Conservation (phyloP, 1,140 invertebrate species). For the Atta cephalotes region DNA sequence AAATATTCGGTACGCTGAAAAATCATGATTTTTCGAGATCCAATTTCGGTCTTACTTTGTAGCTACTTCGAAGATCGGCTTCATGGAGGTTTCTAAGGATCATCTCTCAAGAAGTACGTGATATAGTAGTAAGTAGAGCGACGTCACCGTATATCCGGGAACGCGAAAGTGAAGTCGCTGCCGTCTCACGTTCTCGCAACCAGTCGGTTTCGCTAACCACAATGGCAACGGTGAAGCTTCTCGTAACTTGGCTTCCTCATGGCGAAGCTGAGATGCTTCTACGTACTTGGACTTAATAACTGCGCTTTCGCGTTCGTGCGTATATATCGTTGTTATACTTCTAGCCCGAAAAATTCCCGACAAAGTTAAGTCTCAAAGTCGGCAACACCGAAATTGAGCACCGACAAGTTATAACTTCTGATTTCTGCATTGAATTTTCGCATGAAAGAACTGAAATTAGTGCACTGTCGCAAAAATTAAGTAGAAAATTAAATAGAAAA, state of each 20-base stretch:
- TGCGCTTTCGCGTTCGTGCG: slow-evolving; percentile 38
- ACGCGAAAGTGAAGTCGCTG: slow-evolving; percentile 30
- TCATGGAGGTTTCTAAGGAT: slow-evolving; percentile 53
- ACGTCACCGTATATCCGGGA: slow-evolving; percentile 66
- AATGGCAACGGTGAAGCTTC: slow-evolving; percentile 26
- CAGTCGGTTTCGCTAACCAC: slow-evolving; percentile 50
- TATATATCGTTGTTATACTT: slow-evolving; percentile 15
- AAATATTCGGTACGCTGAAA: slow-evolving; percentile 1
- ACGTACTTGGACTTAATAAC: slow-evolving; percentile 73
- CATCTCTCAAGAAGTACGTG: slow-evolving; percentile 58
- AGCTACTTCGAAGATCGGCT: slow-evolving; percentile 36
- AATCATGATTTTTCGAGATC: slow-evolving; percentile 38
- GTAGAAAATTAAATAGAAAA: background rate
- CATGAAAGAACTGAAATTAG: background rate
- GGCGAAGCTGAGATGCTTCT: slow-evolving; percentile 30
- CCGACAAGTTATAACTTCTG: background rate
- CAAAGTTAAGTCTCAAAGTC: background rate
- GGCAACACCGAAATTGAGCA: slow-evolving; percentile 24
- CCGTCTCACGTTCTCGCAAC: slow-evolving; percentile 42
- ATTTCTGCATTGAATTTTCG: slow-evolving; percentile 29
- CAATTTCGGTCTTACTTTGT: slow-evolving; percentile 54
- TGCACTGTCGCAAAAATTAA: background rate
- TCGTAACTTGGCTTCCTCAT: slow-evolving; percentile 44
- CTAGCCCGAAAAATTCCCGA: background rate
- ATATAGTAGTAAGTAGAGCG: slow-evolving; percentile 57